Conservation (phyloP, 2,797 vertebrate species). For the Lacerta bilineata region DNA sequence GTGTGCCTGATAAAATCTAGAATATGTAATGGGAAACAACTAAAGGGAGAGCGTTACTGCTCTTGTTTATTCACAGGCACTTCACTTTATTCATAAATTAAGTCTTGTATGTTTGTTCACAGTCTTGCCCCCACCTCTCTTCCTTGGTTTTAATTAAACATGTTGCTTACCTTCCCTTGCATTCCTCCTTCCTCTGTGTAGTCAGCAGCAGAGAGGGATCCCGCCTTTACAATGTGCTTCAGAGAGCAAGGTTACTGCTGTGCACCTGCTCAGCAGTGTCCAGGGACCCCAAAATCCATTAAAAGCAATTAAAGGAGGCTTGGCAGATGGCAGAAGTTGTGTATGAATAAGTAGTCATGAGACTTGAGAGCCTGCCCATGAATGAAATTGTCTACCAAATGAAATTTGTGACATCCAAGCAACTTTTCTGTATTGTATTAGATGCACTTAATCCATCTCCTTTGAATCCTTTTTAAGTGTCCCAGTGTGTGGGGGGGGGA, state of each 20-base stretch:
- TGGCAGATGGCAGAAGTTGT: constrained; percentile 12
- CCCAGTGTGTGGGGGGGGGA: background rate
- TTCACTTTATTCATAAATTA: constrained; percentile 1
- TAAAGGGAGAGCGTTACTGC: too few relatives aligned
- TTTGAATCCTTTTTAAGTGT: background rate
- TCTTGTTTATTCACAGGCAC: background rate
- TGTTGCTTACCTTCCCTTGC: background rate
- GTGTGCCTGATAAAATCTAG: background rate
- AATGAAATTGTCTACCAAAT: constrained; percentile 21
- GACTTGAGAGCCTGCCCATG: background rate
- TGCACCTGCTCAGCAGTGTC: constrained; percentile 9
- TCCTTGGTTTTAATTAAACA: constrained; percentile 19
- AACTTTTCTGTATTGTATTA: constrained; percentile 20
- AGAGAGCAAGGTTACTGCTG: constrained; percentile 40
- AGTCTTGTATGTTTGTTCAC: background rate
- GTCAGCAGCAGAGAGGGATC: constrained; percentile 4
- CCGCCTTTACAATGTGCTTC: constrained; percentile 23
- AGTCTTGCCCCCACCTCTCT: background rate
- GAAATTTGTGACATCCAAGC: background rate
- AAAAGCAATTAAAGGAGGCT: constrained; percentile 30
- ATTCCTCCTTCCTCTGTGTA: constrained; percentile 1
- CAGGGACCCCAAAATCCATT: constrained; percentile 24
- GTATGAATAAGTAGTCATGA: background rate
- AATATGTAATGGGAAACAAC: background rate
- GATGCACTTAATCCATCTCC: constrained; percentile 27